A percentile compares a stretch with the other conserved stretches of the same genome.
phyloP scores from a whole-genome alignment of 2,113 vertebrate genomes.

The Microcebus ravelobensis region DNA sequence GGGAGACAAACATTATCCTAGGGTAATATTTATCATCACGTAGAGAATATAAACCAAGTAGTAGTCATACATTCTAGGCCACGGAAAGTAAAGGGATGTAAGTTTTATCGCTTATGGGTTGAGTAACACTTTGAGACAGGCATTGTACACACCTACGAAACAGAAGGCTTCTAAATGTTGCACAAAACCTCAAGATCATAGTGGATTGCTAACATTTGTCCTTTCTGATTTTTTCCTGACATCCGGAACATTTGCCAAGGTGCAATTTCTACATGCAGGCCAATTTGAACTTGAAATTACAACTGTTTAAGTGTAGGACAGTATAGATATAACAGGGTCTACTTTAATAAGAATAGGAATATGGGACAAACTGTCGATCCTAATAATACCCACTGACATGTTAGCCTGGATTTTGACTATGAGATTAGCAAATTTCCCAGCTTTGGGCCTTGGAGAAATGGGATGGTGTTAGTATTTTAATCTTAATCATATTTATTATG shows the following conservation, averaged over 20 bases:
- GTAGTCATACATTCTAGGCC: not conserved
- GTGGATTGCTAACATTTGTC: not conserved
- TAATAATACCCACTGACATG: no score
- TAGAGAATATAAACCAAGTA: not conserved
- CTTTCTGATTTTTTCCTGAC: not conserved
- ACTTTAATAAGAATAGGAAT: not conserved
- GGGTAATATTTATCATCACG: not conserved
- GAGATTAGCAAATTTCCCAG: not conserved
- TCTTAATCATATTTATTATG: not conserved
- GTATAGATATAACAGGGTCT: not conserved
- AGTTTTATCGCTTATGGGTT: not conserved
- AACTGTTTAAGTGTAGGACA: not conserved
- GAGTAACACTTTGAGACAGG: not conserved
- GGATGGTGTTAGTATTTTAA: not conserved
- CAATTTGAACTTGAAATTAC: conserved; percentile 9
- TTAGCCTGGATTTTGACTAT: not conserved
- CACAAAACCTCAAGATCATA: not conserved
- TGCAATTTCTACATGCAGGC: not conserved
- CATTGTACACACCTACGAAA: not conserved
- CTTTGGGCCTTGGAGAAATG: not conserved
- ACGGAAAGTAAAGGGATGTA: not conserved
- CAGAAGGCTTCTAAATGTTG: not conserved
- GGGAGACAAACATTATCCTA: conserved; percentile 19
- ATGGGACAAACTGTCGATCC: not conserved
- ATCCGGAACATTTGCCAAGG: not conserved